phyloP scores from a whole-genome alignment of 2,888 invertebrate genomes.

The Trisateles emortualis region DNA sequence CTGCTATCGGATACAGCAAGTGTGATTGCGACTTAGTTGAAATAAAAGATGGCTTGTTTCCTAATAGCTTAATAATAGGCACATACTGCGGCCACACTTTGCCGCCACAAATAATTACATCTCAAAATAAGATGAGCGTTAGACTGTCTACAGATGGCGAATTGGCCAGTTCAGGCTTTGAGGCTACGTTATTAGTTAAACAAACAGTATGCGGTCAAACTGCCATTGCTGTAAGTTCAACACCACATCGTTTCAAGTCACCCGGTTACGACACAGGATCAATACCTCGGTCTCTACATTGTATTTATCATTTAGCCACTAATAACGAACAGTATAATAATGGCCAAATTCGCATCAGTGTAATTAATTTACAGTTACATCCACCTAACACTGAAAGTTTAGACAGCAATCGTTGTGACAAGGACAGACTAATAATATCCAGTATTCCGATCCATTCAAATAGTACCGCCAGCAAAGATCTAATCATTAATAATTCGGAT shows the following conservation, averaged over 20 bases:
- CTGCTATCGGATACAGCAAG: constrained; percentile 65
- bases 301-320: constrained; percentile 61
- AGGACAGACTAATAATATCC: constrained; percentile 67
- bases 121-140: constrained; percentile 88
- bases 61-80: constrained; percentile 88
- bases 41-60: constrained; percentile 90
- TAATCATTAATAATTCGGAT: constrained; percentile 52
- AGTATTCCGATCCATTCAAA: constrained; percentile 52
- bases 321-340: constrained; percentile 36
- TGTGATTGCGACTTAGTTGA: constrained; percentile 92
- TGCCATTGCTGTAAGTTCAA: constrained; percentile 45
- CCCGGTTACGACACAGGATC: constrained; percentile 65
- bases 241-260: constrained; percentile 60
- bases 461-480: constrained; percentile 62
- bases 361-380: constrained; percentile 63
- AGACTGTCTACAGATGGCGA: constrained; percentile 89
- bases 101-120: constrained; percentile 87
- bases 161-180: constrained; percentile 84
- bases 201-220: constrained; percentile 64
- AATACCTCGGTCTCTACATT: constrained; percentile 70
- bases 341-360: constrained; percentile 54
- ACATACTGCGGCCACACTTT: constrained; percentile 89
- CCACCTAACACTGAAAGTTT: constrained; percentile 42
- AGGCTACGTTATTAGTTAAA: neutral
- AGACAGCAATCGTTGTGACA: constrained; percentile 58